Percentiles rank a stretch among this genome's conserved stretches.
phyloP scores from a whole-genome alignment of 2,113 vertebrate genomes.

The Alligator mississippiensis region DNA sequence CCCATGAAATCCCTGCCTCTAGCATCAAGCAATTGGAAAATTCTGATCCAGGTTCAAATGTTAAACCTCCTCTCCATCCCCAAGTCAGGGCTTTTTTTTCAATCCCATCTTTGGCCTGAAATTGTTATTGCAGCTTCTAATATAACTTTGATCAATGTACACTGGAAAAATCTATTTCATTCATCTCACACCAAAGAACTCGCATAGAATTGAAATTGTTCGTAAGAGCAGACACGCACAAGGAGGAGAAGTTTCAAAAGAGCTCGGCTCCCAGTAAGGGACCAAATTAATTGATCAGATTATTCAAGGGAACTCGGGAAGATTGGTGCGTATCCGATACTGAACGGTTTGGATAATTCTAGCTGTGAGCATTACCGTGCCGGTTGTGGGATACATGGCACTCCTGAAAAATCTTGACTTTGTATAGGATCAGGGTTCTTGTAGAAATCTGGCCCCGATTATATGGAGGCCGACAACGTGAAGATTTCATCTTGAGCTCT shows the following conservation, averaged over 20 bases:
- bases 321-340: no score
- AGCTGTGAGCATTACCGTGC: neutral
- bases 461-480: rapidly evolving
- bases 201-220: neutral
- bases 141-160: neutral
- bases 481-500: neutral
- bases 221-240: neutral
- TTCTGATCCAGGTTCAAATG: neutral
- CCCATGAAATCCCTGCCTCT: no score
- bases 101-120: neutral
- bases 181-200: neutral
- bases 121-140: neutral
- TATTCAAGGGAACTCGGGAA: neutral
- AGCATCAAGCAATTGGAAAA: neutral
- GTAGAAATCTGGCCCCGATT: rapidly evolving
- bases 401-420: neutral
- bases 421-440: rapidly evolving
- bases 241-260: no score
- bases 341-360: neutral
- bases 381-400: neutral
- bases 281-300: neutral
- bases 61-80: neutral
- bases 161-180: neutral
- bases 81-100: neutral
- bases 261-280: no score